Evolutionary conservation across 2,113 vertebrate genomes (phyloP), one percentile per base, ranked within the genome.

Genomic region (Sardina pilchardus): DNA sequence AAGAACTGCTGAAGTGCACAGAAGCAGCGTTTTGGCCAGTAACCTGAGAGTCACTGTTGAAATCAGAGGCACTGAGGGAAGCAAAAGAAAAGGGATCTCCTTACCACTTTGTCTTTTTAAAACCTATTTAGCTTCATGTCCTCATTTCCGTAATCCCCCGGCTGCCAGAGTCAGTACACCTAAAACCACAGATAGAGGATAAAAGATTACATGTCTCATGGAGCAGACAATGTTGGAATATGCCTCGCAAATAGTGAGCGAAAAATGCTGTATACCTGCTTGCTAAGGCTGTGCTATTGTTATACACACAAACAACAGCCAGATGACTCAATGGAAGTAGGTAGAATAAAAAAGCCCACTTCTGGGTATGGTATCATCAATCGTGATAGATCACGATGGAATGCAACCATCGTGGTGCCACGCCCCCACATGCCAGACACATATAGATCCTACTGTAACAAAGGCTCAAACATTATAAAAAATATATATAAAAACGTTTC

Each of bases 51-150:
- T 71, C 63, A 71, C 26, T 59, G 2, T 7, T 24, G 63, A 71
- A 71, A 71, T 34, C 63, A 71, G 63, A 71, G 34, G 26, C 63
- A 71, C 63, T 71, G 26, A 71, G 63, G 12, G 30, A 10, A 3
- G 81, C 42, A 85, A 45, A 81, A 47, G 47, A 43, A 17, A 83
- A 67, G 24, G 78, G 84, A 30, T 82, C 85, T 30, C 63, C 85
- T 88, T 56, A 86, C 84, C 81, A 44, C 81, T 81, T 43, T 86
- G 44, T 86, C 26, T 85, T 87, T 88, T 85, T 83, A 88, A 75
- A 83, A 80, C 71, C 47, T 21, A 30, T 81, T 87, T 39, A 82
- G 86, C 84, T 86, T 90, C 87, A 90, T 90, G 86, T 84, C 86
- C 86, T 85, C 82, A 21, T 88, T 88, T 81, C 83, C 43, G 82